Base-by-base conservation (phyloP, 2,888 invertebrate species). In the Cephus pulcher region DNA sequence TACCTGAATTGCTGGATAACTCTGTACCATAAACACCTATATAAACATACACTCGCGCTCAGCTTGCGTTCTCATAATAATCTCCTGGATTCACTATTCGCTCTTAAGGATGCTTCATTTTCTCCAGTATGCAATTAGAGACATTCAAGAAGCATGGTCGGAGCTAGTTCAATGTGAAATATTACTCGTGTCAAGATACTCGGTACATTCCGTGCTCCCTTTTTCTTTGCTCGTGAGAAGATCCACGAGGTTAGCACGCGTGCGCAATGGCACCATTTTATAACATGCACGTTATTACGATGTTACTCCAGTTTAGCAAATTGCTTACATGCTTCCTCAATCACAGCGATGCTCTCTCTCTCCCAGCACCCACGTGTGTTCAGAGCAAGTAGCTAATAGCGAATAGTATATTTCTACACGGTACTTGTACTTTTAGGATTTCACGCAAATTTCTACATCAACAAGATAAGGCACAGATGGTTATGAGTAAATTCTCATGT, bases 221-320 rank as follows among this genome's bases (percentile, higher is more conserved):
- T 56, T 23, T 56, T 56, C 23, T 56, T 56, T 56, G 9, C 56
- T 56, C 56, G 23, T 56, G 56, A 56, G 56, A 56, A 56, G 56
- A 23, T 56, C 9, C 56, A 56, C 56, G 56, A 56, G 56, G 23
- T 56, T 56, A 56, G 56, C 56, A 23, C 56, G 56, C 56, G 56
- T 56, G 56, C 56, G 23, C 56, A 56, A 56, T 23, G 23, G 23
- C 9, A 23, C 56, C 56, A 23, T 23, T 15, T 23, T 56, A 56
- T 71, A 71, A 71, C 11, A 34, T 32, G 9, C 71, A 33, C 32
- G 12, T 84, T 84, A 84, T 84, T 84, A 84, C 84, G 82, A 82
- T 80, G 81, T 84, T 84, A 82, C 82, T 84, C 84, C 83, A 84
- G 84, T 85, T 84, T 84, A 84, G 84, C 84, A 84, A 84, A 85